phyloP scores from a whole-genome alignment of 2,888 invertebrate genomes.

The Geotrupes spiniger region DNA sequence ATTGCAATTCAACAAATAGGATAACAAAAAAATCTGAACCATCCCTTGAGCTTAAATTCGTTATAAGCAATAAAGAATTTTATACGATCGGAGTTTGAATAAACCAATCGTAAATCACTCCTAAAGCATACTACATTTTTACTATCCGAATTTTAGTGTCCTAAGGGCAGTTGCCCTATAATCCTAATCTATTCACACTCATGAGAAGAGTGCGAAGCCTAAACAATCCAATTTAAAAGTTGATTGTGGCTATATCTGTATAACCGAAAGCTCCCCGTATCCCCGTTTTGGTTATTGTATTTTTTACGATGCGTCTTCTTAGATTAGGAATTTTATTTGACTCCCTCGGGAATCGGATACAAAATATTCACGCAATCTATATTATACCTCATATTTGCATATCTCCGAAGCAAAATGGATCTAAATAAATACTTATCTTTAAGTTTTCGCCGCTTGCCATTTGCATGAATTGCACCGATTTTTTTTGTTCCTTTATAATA shows the following conservation, averaged over 20 bases:
- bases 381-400: conserved; percentile 47
- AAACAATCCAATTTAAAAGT: conserved; percentile 40
- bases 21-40: conserved; percentile 27
- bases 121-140: conserved; percentile 35
- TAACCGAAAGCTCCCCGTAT: conserved; percentile 20
- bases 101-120: conserved; percentile 35
- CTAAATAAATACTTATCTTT: conserved; percentile 46
- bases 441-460: conserved; percentile 32
- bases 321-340: conserved; percentile 41
- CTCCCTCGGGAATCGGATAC: conserved; percentile 38
- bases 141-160: conserved; percentile 43
- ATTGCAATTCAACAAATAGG: conserved; percentile 5
- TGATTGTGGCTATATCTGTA: conserved; percentile 33
- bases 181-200: conserved; percentile 42
- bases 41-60: conserved; percentile 42
- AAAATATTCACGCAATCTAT: conserved; percentile 44
- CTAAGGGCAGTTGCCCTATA: conserved; percentile 38
- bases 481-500: conserved; percentile 14
- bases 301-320: conserved; percentile 43
- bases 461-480: conserved; percentile 32
- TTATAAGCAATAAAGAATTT: conserved; percentile 43
- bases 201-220: conserved; percentile 34
- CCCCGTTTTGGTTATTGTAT: conserved; percentile 40
- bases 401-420: conserved; percentile 41
- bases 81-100: conserved; percentile 41